Evolutionary conservation across 2,888 invertebrate genomes (phyloP).

Genomic region (Drosophila robusta): DNA sequence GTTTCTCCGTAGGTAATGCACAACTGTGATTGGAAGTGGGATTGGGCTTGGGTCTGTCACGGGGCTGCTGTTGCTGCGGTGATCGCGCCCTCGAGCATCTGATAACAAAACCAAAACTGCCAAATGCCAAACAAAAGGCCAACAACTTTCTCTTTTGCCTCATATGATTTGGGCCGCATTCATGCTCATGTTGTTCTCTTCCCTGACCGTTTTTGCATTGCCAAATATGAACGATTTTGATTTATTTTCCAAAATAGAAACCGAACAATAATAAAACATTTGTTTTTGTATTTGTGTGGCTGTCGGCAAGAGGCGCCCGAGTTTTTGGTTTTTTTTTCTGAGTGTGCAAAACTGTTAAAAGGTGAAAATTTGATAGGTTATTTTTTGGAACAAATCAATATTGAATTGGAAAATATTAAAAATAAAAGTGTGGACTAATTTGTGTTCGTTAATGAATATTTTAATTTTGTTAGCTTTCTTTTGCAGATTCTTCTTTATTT

Average conservation of each 20-base stretch:
- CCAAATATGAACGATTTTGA: slow-evolving; percentile 66
- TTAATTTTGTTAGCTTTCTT: not conserved
- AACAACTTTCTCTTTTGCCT: slow-evolving; percentile 79
- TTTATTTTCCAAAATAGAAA: slow-evolving; percentile 53
- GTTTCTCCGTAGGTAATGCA: slow-evolving; percentile 43
- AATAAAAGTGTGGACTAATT: no score
- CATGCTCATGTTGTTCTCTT: slow-evolving; percentile 12
- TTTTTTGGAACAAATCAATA: not conserved
- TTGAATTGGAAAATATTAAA: not conserved
- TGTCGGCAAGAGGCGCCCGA: slow-evolving; percentile 66
- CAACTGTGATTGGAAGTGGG: slow-evolving; percentile 23
- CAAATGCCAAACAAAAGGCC: slow-evolving; percentile 65
- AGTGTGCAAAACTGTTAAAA: not conserved
- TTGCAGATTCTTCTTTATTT: no score
- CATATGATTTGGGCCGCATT: slow-evolving; percentile 46
- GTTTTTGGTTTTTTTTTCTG: not conserved
- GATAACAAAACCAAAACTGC: slow-evolving; percentile 82
- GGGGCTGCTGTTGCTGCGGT: slow-evolving; percentile 43
- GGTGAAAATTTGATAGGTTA: not conserved
- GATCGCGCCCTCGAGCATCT: slow-evolving; percentile 80
- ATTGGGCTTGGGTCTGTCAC: slow-evolving; percentile 37
- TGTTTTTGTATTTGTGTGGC: slow-evolving; percentile 34
- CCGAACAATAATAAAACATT: slow-evolving; percentile 6
- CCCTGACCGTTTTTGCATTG: slow-evolving; percentile 44
- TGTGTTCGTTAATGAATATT: not conserved